Evolutionary conservation across 2,888 invertebrate species (phyloP), one percentile per base, ranked within the genome.

Genomic region (Sarcophaga carnaria): DNA sequence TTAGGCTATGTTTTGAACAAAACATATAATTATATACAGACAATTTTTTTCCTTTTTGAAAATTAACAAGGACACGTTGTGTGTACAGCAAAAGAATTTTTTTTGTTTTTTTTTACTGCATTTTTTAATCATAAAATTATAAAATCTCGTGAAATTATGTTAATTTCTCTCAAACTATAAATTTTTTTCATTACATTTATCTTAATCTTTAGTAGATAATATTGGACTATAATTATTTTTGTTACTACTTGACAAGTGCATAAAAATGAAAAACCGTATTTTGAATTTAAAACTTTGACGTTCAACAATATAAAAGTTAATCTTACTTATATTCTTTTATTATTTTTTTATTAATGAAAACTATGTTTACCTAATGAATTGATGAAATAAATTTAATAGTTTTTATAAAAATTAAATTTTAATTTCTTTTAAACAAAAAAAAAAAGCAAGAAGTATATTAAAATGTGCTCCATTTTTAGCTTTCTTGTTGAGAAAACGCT

Each of bases 321-420:
- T 22, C 59, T 67, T 54, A 70, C 4, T 3, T 71, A 25, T 6
- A 71, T 37, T 37, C 37, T 37, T 37, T 6, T 6, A 37, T 37
- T 37, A 37, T 6, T 69, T 20, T 45, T 69, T 54, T 70, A 54
- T 66, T 22, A 2, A n/a, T 45, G 45, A 71, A 70, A 45, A 62
- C n/a, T 37, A 12, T 62, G 25, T 74, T 49, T 54, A 54, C 37
- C 47, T 45, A 71, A 72, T 66, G 78, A 78, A 79, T 77, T 80
- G 14, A 74, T 74, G 17, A 63, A 70, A 62, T 78, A 79, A 74
- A 71, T 67, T 67, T 3, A 25, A 25, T 49, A 64, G 59, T 63
- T 77, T 77, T 49, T 37, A 37, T 37, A 37, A 37, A 37, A 37
- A 37, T 37, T 37, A 2, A 37, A 37, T 37, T 37, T 8, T 0